Evolutionary conservation across 64 coral and sea anemone species (phyloP).

Genomic region (Pocillopora verrucosa): DNA sequence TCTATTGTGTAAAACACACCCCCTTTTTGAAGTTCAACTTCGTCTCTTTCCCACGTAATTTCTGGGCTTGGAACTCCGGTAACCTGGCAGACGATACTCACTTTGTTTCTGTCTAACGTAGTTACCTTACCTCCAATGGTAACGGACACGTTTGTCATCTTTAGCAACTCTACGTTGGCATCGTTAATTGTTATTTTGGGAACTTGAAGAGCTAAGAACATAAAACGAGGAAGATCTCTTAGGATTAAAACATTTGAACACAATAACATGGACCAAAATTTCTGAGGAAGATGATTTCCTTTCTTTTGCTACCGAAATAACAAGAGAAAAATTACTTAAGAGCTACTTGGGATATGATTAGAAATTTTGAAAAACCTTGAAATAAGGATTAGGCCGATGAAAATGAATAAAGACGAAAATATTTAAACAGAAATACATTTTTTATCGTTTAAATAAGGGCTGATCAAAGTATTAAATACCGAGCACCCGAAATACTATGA

Average conservation of each 20-base stretch:
- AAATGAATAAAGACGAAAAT: too few species aligned
- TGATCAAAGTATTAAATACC: too few species aligned
- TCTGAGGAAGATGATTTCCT: too few species aligned
- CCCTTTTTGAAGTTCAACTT: constrained; percentile 20
- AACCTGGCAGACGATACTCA: constrained; percentile 23
- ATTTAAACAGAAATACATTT: too few species aligned
- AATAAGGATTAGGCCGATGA: too few species aligned
- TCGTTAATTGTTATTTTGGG: constrained; percentile 9
- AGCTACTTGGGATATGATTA: too few species aligned
- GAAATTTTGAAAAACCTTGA: too few species aligned
- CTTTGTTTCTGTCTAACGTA: background rate
- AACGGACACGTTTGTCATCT: constrained; percentile 1
- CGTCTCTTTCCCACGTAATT: constrained; percentile 58
- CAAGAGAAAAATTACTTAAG: too few species aligned
- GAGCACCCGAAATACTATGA: too few species aligned
- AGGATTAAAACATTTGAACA: background rate
- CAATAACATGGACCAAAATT: too few species aligned
- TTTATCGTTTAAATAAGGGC: too few species aligned
- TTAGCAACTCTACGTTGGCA: background rate
- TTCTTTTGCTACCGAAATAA: too few species aligned
- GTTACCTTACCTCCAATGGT: constrained; percentile 12
- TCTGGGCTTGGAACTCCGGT: constrained; percentile 46
- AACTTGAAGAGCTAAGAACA: background rate
- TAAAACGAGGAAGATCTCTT: background rate
- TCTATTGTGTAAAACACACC: background rate